A percentile compares a stretch with the other conserved stretches of the same genome.
Evolutionary conservation across 2,113 vertebrate genomes (phyloP).

Genomic region (Phycodurus eques): DNA sequence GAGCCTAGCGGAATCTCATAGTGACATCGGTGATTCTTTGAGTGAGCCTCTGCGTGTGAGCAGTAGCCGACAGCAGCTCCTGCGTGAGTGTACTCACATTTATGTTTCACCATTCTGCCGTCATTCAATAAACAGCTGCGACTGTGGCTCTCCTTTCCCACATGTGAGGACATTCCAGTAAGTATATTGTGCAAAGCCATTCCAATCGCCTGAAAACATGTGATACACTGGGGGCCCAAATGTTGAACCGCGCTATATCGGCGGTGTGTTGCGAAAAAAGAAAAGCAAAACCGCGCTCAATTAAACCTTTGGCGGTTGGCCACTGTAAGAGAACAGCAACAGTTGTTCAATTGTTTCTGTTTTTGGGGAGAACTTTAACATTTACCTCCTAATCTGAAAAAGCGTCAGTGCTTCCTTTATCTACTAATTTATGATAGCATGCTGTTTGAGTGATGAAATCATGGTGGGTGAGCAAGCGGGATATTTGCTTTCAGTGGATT

Average conservation of each 20-base stretch:
- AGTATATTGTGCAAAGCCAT: too few species aligned
- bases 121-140: too few species aligned
- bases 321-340: too few species aligned
- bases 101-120: too few species aligned
- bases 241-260: background rate
- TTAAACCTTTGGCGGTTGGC: background rate
- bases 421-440: constrained; percentile 50
- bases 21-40: too few species aligned
- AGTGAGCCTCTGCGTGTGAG: too few species aligned
- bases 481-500: constrained; percentile 68
- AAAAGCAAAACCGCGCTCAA: background rate
- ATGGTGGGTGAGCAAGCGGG: constrained; percentile 63
- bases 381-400: constrained; percentile 15
- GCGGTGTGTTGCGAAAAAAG: too few species aligned
- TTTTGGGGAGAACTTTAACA: constrained; percentile 9
- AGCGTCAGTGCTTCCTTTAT: constrained; percentile 37
- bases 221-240: background rate
- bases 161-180: too few species aligned
- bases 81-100: too few species aligned
- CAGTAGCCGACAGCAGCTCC: too few species aligned
- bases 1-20: too few species aligned
- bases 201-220: background rate
- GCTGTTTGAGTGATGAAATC: constrained; percentile 61
- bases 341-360: background rate
- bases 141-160: too few species aligned